Conservation (phyloP, 2,113 vertebrate genomes). For the Okapia johnstoni region DNA sequence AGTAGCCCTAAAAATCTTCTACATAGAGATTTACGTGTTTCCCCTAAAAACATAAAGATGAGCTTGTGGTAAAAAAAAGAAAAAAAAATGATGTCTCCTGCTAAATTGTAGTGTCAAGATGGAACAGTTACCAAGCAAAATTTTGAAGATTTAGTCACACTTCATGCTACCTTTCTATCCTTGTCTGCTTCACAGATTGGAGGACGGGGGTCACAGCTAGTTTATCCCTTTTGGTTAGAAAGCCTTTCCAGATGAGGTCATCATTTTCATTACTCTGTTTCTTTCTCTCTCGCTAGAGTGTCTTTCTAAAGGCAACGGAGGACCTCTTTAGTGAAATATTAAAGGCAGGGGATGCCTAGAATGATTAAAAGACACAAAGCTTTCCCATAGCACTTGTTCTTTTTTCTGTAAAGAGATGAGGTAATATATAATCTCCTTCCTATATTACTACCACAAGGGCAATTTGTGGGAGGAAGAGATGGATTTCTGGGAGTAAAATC, state of each 20-base stretch:
- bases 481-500: constrained; percentile 60
- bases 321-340: constrained; percentile 66
- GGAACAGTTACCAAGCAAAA: constrained; percentile 20
- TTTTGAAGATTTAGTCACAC: background rate
- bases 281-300: constrained; percentile 54
- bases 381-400: constrained; percentile 62
- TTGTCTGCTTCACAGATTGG: background rate
- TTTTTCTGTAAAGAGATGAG: constrained; percentile 64
- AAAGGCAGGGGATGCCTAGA: constrained; percentile 61
- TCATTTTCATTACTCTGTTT: constrained; percentile 60
- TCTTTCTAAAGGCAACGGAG: constrained; percentile 59
- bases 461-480: constrained; percentile 63
- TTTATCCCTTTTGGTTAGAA: constrained; percentile 49
- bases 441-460: constrained; percentile 63
- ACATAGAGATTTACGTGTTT: background rate
- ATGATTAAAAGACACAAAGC: constrained; percentile 70
- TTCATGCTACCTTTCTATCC: background rate
- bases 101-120: background rate
- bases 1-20: constrained; percentile 13
- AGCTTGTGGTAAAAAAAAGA: background rate
- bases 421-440: constrained; percentile 67
- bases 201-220: background rate
- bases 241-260: constrained; percentile 56
- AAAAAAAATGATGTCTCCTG: background rate
- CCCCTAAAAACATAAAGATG: constrained; percentile 34